A percentile compares a stretch with the other conserved stretches of the same genome.
Evolutionary conservation across 2,113 vertebrate species (phyloP).

Genomic region (Phyllopteryx taeniolatus): DNA sequence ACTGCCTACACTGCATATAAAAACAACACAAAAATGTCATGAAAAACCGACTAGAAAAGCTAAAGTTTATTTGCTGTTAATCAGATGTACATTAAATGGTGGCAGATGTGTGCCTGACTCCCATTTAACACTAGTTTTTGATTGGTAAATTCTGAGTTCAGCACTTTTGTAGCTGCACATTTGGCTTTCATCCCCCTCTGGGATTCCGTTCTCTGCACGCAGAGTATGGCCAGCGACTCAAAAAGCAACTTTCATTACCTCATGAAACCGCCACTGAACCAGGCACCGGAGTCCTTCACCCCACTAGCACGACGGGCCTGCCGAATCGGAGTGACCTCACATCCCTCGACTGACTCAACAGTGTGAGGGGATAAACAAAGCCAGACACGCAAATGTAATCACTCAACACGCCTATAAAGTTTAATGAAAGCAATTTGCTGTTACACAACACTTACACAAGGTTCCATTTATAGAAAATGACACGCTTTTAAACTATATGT

Average conservation of each 20-base stretch:
- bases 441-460: slow-evolving; percentile 43
- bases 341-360: slow-evolving; percentile 22
- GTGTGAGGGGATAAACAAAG: slow-evolving; percentile 2
- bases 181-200: background rate
- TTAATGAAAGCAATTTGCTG: slow-evolving; percentile 26
- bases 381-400: slow-evolving; percentile 15
- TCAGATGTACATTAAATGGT: no score
- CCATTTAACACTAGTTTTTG: no score
- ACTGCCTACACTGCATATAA: no score
- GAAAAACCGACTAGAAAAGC: no score
- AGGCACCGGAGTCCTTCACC: slow-evolving; percentile 17
- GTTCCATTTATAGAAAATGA: background rate
- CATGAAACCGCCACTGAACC: slow-evolving; percentile 11
- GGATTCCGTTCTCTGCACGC: background rate
- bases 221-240: background rate
- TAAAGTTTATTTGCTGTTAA: no score
- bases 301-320: background rate
- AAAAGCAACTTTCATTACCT: slow-evolving; percentile 22
- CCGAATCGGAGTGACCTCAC: background rate
- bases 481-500: background rate
- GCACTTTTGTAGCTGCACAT: background rate
- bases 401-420: background rate
- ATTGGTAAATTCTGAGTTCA: no score
- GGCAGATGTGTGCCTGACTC: no score
- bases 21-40: no score